Percentiles rank a stretch among this genome's conserved stretches.
Evolutionary conservation across 2,797 vertebrate genomes (phyloP).

Genomic region (Stomatorhinus walkeri): DNA sequence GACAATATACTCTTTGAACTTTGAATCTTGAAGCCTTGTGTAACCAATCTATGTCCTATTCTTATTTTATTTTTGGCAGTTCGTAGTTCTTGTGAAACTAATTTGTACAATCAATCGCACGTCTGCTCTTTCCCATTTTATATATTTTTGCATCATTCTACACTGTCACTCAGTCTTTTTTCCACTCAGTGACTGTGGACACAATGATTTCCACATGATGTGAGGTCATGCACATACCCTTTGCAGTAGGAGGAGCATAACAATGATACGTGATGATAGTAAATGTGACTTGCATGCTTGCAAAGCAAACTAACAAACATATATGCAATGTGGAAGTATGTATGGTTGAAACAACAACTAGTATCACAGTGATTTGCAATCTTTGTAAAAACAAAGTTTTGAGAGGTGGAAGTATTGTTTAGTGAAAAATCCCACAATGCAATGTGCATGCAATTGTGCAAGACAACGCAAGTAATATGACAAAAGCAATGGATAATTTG

Average conservation of each 20-base stretch:
- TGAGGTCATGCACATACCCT: background rate
- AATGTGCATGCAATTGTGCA: too few species aligned
- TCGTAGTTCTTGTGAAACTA: background rate
- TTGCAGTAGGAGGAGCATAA: background rate
- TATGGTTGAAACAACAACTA: background rate
- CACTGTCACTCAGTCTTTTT: background rate
- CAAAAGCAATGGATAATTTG: too few species aligned
- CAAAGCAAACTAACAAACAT: background rate
- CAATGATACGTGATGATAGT: background rate
- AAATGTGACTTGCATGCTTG: background rate
- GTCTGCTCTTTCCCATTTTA: background rate
- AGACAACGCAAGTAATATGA: too few species aligned
- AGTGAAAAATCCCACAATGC: too few species aligned
- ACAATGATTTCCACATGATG: background rate
- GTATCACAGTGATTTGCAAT: background rate
- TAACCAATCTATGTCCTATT: background rate
- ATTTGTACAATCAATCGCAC: background rate
- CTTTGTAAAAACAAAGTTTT: background rate
- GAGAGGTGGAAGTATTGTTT: too few species aligned
- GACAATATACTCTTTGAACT: too few species aligned
- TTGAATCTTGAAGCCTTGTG: background rate
- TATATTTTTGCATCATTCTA: background rate
- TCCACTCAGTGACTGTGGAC: background rate
- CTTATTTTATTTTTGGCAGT: background rate
- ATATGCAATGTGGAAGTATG: background rate